These are phyloP conservation scores for Noctua pronuba DNA, from an alignment of 2,888 invertebrate genomes.

Conservation along the genomic window DNA sequence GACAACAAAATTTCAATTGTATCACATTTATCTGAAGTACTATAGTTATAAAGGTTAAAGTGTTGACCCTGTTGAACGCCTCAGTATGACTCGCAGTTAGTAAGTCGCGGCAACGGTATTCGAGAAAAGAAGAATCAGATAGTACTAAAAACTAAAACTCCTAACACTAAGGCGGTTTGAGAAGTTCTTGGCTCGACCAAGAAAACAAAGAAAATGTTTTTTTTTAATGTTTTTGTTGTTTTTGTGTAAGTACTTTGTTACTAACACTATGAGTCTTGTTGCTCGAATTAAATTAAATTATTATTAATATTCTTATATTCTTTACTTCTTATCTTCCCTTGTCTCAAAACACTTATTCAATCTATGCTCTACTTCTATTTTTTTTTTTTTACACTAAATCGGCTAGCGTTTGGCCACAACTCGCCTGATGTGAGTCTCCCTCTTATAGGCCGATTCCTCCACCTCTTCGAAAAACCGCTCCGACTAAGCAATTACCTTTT, in stretches of 20 bases:
- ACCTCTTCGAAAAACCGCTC: not conserved
- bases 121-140: not conserved
- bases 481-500: not conserved
- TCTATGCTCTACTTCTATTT: not conserved
- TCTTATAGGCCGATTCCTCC: not conserved
- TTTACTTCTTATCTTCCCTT: not conserved
- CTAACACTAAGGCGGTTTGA: not conserved
- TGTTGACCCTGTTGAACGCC: slow-evolving; percentile 8
- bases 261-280: too few species aligned
- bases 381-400: too few species aligned
- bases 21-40: not conserved
- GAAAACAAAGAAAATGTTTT: not conserved
- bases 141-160: not conserved
- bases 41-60: not conserved
- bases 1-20: not conserved
- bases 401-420: too few species aligned
- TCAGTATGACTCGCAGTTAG: not conserved
- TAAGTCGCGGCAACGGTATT: not conserved
- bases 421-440: not conserved
- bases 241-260: too few species aligned
- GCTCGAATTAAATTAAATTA: too few species aligned
- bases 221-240: too few species aligned
- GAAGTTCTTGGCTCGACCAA: not conserved
- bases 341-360: not conserved
- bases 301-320: too few species aligned